phyloP scores from a whole-genome alignment of 2,797 vertebrate genomes.

The Streptopelia turtur region DNA sequence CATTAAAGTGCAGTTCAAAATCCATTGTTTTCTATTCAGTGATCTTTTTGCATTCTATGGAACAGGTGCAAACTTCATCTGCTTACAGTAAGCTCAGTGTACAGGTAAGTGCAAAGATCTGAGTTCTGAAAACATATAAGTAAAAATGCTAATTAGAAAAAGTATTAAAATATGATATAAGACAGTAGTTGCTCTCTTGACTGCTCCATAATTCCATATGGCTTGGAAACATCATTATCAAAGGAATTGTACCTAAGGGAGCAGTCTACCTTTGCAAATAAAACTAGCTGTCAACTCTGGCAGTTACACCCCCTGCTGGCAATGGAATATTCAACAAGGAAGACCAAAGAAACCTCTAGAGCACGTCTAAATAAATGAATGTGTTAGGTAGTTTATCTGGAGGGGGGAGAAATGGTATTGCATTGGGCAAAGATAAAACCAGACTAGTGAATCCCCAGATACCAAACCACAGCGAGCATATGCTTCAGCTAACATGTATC shows the following conservation, averaged over 20 bases:
- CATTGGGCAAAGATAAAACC: not conserved
- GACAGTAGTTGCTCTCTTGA: not conserved
- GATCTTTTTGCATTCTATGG: not conserved
- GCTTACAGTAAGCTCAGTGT: not conserved
- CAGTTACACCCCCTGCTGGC: constrained; percentile 28
- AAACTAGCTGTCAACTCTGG: not conserved
- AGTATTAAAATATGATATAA: not conserved
- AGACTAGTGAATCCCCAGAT: not conserved
- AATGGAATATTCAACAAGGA: not conserved
- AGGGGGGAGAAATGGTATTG: not conserved
- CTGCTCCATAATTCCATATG: not conserved
- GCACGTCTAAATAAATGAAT: not conserved
- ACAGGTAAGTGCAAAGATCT: not conserved
- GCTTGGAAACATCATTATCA: constrained; percentile 2
- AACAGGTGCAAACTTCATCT: not conserved
- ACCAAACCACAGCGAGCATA: not conserved
- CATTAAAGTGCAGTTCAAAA: constrained; percentile 29
- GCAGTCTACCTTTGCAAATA: not conserved
- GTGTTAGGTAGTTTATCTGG: not conserved
- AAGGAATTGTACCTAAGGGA: constrained; percentile 23
- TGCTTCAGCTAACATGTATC: accelerated
- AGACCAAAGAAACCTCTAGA: not conserved
- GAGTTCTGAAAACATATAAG: not conserved
- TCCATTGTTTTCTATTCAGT: not conserved
- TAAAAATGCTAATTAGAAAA: constrained; percentile 22